Percentiles rank a stretch among this genome's conserved stretches.
Conservation (phyloP, 2,888 invertebrate species). For the Xylota segnis region DNA sequence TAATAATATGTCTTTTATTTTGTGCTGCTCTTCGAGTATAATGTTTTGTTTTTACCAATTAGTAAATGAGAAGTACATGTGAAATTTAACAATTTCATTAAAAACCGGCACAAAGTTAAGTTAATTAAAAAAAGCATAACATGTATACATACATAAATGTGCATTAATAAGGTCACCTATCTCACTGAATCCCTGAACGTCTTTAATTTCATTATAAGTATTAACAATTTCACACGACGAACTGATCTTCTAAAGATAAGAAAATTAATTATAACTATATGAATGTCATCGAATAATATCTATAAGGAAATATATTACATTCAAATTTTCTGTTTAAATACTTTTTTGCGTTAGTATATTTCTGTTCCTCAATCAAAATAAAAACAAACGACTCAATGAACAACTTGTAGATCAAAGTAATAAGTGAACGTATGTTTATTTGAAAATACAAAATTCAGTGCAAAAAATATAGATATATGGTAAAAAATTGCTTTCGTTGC, state of each 20-base stretch:
- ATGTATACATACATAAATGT: too few species aligned
- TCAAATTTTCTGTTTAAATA: not conserved
- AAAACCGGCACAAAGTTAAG: too few species aligned
- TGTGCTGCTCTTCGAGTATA: conserved; percentile 1
- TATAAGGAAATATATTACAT: conserved; percentile 25
- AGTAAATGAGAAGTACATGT: not conserved
- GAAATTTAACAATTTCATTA: too few species aligned
- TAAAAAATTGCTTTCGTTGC: not conserved
- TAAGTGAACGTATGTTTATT: conserved; percentile 18
- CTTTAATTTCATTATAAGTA: conserved; percentile 5
- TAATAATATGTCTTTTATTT: not conserved
- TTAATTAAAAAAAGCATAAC: too few species aligned
- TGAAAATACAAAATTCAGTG: not conserved
- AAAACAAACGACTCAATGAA: not conserved
- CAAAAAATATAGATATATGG: not conserved
- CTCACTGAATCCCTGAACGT: not conserved
- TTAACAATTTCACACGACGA: conserved; percentile 25
- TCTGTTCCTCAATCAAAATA: conserved; percentile 23
- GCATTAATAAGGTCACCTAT: too few species aligned
- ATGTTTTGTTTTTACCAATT: not conserved
- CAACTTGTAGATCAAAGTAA: not conserved
- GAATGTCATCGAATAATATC: conserved; percentile 43
- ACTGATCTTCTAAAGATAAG: conserved; percentile 39
- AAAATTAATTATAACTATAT: conserved; percentile 4
- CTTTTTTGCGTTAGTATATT: not conserved